phyloP scores from a whole-genome alignment of 2,888 invertebrate species.

The Caenorhabditis sinica region DNA sequence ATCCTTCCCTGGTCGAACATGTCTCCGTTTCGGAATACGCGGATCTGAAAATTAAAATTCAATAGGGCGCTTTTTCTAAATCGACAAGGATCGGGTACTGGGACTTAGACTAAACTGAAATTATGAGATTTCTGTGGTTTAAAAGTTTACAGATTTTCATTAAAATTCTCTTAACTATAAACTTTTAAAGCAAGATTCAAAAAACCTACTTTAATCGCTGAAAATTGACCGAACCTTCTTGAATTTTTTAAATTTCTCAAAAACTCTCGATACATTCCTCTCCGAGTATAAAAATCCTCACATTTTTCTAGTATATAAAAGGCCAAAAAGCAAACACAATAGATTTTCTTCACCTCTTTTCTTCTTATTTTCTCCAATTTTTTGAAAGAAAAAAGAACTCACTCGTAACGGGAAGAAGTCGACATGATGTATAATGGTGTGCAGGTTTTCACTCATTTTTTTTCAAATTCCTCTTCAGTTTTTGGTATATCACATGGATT shows the following conservation, averaged over 20 bases:
- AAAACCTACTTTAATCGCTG: conserved; percentile 14
- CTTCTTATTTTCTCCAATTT: no score
- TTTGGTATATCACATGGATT: no score
- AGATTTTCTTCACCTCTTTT: neutral
- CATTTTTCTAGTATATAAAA: conserved; percentile 11
- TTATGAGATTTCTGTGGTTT: no score
- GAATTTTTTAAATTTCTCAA: neutral
- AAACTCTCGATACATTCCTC: no score
- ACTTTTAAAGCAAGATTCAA: neutral
- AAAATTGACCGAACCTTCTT: conserved; percentile 31
- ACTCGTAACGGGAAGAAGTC: conserved; percentile 60
- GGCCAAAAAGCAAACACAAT: conserved; percentile 15
- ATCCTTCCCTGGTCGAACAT: conserved; percentile 73
- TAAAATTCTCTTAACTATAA: neutral
- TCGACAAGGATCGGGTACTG: no score
- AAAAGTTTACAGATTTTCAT: no score
- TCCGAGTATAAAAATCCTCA: neutral
- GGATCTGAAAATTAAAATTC: conserved; percentile 64
- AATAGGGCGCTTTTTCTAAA: neutral
- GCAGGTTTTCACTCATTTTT: conserved; percentile 59
- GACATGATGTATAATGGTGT: conserved; percentile 59
- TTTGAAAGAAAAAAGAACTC: conserved; percentile 21
- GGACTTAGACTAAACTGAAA: no score
- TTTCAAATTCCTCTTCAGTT: neutral
- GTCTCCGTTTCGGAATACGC: conserved; percentile 78